Evolutionary conservation across 2,888 invertebrate species (phyloP).

Genomic region (Melangyna quadrimaculata): DNA sequence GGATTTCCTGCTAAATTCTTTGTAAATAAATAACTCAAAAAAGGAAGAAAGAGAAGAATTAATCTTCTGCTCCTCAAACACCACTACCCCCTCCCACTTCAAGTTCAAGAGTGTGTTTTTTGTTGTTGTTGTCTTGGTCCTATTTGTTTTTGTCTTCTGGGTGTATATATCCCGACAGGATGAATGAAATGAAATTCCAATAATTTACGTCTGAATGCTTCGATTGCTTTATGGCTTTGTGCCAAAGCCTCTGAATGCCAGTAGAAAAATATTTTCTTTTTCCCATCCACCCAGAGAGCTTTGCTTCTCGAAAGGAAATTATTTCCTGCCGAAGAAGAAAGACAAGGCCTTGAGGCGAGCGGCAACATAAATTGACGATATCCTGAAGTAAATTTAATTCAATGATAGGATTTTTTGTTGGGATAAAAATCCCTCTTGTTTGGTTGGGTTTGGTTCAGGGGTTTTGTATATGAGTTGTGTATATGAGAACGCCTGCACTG

Average conservation of each 20-base stretch:
- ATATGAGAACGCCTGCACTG: conserved; percentile 28
- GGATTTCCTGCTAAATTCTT: conserved; percentile 51
- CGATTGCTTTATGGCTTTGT: conserved; percentile 69
- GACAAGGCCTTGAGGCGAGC: conserved; percentile 45
- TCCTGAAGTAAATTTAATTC: conserved; percentile 64
- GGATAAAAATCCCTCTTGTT: conserved; percentile 43
- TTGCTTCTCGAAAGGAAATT: conserved; percentile 36
- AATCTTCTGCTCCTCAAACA: neutral
- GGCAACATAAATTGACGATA: conserved; percentile 62
- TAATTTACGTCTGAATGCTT: conserved; percentile 70
- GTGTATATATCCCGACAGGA: conserved; percentile 50
- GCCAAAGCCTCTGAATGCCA: conserved; percentile 56
- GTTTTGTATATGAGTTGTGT: neutral
- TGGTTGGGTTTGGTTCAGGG: neutral
- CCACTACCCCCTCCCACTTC: neutral
- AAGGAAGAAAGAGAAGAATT: conserved; percentile 8
- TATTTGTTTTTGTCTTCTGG: conserved; percentile 14
- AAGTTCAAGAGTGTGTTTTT: neutral
- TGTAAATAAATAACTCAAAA: conserved; percentile 52
- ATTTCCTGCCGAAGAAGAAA: conserved; percentile 47
- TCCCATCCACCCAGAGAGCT: neutral
- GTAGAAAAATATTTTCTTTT: conserved; percentile 48
- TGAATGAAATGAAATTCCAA: conserved; percentile 68
- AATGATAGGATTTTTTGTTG: conserved; percentile 53
- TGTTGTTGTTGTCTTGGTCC: conserved; percentile 14